Conservation (phyloP, 2,113 vertebrate species). For the Xenotilapia flavipinnis region DNA sequence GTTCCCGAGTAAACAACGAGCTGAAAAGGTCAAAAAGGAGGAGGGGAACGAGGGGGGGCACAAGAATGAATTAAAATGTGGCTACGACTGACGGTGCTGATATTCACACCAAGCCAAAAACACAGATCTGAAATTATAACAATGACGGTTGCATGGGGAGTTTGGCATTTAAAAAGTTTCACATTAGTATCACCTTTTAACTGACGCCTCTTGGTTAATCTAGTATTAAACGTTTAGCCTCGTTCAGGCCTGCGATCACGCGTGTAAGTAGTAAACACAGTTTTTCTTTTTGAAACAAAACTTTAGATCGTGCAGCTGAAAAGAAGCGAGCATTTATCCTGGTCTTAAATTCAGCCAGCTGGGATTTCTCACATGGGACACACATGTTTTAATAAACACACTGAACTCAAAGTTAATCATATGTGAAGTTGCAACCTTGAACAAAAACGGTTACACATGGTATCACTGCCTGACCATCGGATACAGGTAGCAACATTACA, state of each 20-base stretch:
- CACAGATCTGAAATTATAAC: not conserved
- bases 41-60: not conserved
- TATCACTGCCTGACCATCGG: not conserved
- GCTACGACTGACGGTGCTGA: not conserved
- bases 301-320: not conserved
- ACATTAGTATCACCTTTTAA: not conserved
- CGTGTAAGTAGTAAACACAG: not conserved
- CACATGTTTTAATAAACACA: not conserved
- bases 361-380: not conserved
- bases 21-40: not conserved
- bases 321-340: not conserved
- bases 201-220: not conserved
- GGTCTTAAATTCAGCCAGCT: not conserved
- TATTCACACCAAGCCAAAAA: not conserved
- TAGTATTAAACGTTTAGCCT: not conserved
- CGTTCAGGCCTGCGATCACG: not conserved
- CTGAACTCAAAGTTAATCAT: not conserved
- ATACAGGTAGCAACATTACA: not conserved
- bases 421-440: not conserved
- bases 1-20: not conserved
- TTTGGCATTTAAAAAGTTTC: not conserved
- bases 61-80: not conserved
- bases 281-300: not conserved
- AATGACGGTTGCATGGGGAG: not conserved
- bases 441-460: not conserved